phyloP scores from a whole-genome alignment of 2,113 vertebrate genomes.

The Forbesichthys papilliferus region DNA sequence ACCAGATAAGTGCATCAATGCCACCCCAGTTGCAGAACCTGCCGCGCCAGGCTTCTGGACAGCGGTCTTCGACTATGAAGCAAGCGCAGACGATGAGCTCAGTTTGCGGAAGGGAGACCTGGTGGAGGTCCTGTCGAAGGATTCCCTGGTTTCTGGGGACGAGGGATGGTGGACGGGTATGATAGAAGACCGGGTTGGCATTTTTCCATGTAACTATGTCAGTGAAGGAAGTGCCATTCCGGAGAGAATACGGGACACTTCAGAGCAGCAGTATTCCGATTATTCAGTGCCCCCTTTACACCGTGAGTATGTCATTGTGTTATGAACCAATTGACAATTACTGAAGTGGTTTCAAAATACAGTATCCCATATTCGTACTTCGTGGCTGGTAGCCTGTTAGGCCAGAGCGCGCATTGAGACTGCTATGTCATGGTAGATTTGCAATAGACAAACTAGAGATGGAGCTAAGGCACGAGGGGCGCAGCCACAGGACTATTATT shows the following conservation, averaged over 20 bases:
- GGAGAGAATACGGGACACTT: slow-evolving; percentile 72
- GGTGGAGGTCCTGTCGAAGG: slow-evolving; percentile 93
- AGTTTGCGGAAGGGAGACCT: slow-evolving; percentile 89
- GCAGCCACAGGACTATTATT: slow-evolving; percentile 50
- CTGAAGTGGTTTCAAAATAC: slow-evolving; percentile 3
- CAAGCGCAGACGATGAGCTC: slow-evolving; percentile 93
- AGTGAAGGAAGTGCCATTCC: slow-evolving; percentile 82
- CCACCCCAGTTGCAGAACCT: slow-evolving; percentile 17
- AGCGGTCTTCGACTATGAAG: slow-evolving; percentile 96
- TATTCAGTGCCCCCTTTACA: slow-evolving; percentile 69
- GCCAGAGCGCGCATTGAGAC: slow-evolving; percentile 21
- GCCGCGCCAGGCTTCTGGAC: slow-evolving; percentile 81
- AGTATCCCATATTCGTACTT: not conserved
- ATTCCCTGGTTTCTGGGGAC: slow-evolving; percentile 93
- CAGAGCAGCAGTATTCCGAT: slow-evolving; percentile 58
- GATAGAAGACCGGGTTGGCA: slow-evolving; percentile 91
- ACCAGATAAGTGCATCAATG: slow-evolving; percentile 43
- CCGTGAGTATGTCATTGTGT: slow-evolving; percentile 70
- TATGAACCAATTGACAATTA: not conserved
- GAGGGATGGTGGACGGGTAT: slow-evolving; percentile 98
- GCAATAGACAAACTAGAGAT: slow-evolving; percentile 23
- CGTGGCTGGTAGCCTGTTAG: slow-evolving; percentile 3
- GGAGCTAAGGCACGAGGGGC: slow-evolving; percentile 48
- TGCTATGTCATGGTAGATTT: slow-evolving; percentile 64
- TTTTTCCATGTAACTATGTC: slow-evolving; percentile 96